Conservation (phyloP, 2,797 vertebrate species). For the Trichosurus vulpecula region DNA sequence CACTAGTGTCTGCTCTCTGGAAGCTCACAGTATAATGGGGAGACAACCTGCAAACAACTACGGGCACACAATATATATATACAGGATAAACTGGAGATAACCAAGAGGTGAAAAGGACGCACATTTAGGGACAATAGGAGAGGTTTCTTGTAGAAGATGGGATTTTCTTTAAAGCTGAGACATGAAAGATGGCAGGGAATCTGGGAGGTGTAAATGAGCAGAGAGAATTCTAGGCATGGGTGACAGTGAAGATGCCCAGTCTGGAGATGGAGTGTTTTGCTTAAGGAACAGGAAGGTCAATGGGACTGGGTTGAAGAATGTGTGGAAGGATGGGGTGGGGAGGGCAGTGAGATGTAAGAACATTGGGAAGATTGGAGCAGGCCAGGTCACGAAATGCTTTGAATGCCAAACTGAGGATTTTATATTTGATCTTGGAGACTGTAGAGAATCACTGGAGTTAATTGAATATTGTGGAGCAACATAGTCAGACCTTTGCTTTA, state of each 20-base stretch:
- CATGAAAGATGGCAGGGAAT: background rate
- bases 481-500: too few relatives aligned
- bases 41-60: constrained; percentile 15
- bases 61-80: constrained; percentile 10
- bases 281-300: background rate
- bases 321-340: constrained; percentile 21
- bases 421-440: too few relatives aligned
- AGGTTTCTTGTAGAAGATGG: constrained; percentile 25
- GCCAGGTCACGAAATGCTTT: too few relatives aligned
- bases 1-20: background rate
- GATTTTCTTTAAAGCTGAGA: background rate
- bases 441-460: too few relatives aligned
- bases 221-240: too few relatives aligned
- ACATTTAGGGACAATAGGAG: background rate
- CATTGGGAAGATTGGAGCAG: too few relatives aligned
- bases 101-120: background rate
- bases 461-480: too few relatives aligned
- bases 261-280: too few relatives aligned
- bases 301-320: constrained; percentile 26
- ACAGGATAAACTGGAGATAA: background rate
- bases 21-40: constrained; percentile 14
- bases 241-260: too few relatives aligned
- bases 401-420: too few relatives aligned
- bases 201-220: background rate
- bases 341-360: background rate